Evolutionary conservation across 2,888 invertebrate species (phyloP).

Genomic region (Aspidapion aeneum): DNA sequence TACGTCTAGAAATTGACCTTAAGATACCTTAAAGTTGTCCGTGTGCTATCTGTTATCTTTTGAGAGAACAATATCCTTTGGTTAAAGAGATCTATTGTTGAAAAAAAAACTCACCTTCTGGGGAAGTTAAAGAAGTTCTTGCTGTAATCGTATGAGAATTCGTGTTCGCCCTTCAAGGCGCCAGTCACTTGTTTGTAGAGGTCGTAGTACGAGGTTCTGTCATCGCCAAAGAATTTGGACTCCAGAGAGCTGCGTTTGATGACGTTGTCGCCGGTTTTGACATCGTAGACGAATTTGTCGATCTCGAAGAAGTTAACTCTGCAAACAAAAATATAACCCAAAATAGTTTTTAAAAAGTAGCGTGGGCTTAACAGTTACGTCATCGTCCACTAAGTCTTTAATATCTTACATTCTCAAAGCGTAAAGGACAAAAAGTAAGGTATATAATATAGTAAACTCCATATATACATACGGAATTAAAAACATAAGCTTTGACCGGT

Average conservation of each 20-base stretch:
- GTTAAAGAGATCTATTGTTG: no score
- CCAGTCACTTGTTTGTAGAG: conserved; percentile 60
- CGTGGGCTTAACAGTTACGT: background rate
- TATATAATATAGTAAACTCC: no score
- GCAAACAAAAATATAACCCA: background rate
- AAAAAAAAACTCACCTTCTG: conserved; percentile 53
- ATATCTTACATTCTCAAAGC: no score
- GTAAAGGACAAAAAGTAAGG: no score
- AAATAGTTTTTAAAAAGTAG: background rate
- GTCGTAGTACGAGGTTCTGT: conserved; percentile 62
- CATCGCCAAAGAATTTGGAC: conserved; percentile 59
- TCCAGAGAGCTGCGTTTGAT: conserved; percentile 66
- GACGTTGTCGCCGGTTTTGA: conserved; percentile 62
- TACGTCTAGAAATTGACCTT: no score
- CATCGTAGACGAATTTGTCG: conserved; percentile 57
- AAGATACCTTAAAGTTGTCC: no score
- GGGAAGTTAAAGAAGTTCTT: conserved; percentile 67
- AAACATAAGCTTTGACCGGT: no score
- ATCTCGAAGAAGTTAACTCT: conserved; percentile 56
- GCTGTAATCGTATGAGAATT: conserved; percentile 53
- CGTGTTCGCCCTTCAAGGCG: conserved; percentile 49
- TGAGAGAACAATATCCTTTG: no score
- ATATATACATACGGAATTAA: no score
- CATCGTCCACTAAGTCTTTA: no score
- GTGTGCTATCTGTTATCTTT: no score